Evolutionary conservation across 64 coral and sea anemone species (phyloP).

Genomic region (Anthopleura sola): DNA sequence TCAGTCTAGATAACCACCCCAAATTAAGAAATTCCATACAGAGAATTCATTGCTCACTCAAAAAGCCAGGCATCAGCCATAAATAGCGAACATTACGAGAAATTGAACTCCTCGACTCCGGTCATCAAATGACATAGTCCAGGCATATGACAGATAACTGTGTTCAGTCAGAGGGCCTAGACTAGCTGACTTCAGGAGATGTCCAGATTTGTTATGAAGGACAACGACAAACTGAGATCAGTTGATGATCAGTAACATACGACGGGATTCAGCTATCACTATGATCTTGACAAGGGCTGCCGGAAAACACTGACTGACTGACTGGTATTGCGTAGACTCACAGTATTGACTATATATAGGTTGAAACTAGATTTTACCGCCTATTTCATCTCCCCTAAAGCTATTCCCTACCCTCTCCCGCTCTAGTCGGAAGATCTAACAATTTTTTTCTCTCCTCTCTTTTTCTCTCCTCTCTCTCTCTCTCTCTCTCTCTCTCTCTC

Average conservation of each 20-base stretch:
- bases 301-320: neutral
- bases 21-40: neutral
- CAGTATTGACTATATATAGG: too few species aligned
- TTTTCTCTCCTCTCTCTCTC: too few species aligned
- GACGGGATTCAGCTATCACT: neutral
- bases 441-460: too few species aligned
- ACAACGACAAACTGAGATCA: too few species aligned
- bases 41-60: neutral
- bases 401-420: neutral
- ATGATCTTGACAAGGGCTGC: neutral
- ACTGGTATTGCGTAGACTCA: neutral
- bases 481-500: too few species aligned
- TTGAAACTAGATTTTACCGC: too few species aligned
- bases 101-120: neutral
- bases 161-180: neutral
- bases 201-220: neutral
- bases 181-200: neutral
- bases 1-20: neutral
- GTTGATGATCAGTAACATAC: too few species aligned
- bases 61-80: neutral
- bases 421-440: too few species aligned
- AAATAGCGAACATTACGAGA: neutral
- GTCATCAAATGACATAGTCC: neutral
- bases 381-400: too few species aligned
- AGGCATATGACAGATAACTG: neutral